phyloP scores from a whole-genome alignment of 2,888 invertebrate genomes.

The Parasteatoda lunata region DNA sequence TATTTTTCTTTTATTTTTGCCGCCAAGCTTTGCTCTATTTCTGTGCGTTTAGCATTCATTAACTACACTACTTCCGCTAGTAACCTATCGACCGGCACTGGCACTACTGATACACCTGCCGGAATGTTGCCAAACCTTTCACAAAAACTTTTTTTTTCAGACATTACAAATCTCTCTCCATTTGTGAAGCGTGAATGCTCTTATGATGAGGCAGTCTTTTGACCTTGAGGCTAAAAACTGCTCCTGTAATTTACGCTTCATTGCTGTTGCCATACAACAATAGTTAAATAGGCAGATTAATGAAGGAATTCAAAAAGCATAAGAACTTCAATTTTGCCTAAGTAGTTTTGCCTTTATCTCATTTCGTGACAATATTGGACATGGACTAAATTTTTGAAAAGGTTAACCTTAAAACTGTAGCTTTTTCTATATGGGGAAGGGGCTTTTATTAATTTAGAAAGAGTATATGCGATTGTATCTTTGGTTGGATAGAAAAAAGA shows the following conservation, averaged over 20 bases:
- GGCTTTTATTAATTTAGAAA: no score
- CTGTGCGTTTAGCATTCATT: slow-evolving; percentile 12
- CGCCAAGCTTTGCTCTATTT: slow-evolving; percentile 44
- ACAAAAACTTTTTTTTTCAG: slow-evolving; percentile 23
- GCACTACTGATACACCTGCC: slow-evolving; percentile 61
- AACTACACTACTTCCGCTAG: slow-evolving; percentile 44
- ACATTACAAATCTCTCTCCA: slow-evolving; percentile 19
- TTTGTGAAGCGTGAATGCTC: slow-evolving; percentile 21
- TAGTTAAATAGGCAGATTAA: slow-evolving; percentile 44
- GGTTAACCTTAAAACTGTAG: no score
- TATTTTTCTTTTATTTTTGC: not conserved
- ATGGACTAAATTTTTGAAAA: no score
- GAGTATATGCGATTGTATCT: no score
- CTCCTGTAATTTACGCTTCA: slow-evolving; percentile 31
- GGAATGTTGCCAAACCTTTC: slow-evolving; percentile 41
- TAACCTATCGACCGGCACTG: slow-evolving; percentile 53
- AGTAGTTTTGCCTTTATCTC: slow-evolving; percentile 11
- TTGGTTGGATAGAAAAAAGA: no score
- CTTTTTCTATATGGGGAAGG: no score
- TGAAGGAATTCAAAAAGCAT: not conserved
- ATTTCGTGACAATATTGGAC: no score
- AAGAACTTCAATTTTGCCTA: slow-evolving; percentile 1
- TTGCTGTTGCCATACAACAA: slow-evolving; percentile 51
- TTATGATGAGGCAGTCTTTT: slow-evolving; percentile 13
- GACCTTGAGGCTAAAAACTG: slow-evolving; percentile 53